Percentiles rank a stretch among this genome's conserved stretches.
These are phyloP conservation scores for Omphaloscelis lunosa DNA, from an alignment of 2,888 invertebrate species.

Conservation along the genomic window DNA sequence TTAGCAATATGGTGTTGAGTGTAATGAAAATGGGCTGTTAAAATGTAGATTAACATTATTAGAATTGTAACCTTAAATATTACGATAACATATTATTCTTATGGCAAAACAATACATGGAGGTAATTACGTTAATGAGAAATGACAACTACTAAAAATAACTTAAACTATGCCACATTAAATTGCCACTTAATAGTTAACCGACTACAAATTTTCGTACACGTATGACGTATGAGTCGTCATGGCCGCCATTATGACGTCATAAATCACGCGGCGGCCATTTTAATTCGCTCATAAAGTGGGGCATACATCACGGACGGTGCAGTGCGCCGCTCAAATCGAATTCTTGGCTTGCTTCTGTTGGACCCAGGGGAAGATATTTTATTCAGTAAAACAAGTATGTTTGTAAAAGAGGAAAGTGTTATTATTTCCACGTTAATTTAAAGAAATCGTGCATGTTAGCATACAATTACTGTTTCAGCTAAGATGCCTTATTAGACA, in stretches of 20 bases:
- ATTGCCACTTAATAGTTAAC: constrained; percentile 21
- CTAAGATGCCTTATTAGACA: neutral
- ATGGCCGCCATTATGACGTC: constrained; percentile 73
- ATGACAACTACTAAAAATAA: neutral
- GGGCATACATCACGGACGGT: constrained; percentile 77
- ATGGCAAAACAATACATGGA: neutral
- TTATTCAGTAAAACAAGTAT: constrained; percentile 32
- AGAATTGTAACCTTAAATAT: neutral
- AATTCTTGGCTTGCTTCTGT: constrained; percentile 73
- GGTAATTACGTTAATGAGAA: too few relatives aligned
- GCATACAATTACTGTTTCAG: neutral
- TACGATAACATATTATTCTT: neutral
- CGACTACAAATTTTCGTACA: constrained; percentile 38
- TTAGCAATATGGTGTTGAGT: neutral
- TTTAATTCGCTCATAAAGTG: constrained; percentile 82
- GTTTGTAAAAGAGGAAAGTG: neutral
- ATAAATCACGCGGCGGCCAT: constrained; percentile 78
- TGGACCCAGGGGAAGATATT: constrained; percentile 24
- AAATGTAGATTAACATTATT: neutral
- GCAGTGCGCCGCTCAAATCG: constrained; percentile 73
- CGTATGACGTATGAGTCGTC: constrained; percentile 58
- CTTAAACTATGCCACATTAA: neutral
- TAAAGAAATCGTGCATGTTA: neutral
- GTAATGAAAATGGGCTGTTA: neutral
- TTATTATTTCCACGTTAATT: neutral